phyloP scores from a whole-genome alignment of 2,888 invertebrate species.

The Campaea margaritaria region DNA sequence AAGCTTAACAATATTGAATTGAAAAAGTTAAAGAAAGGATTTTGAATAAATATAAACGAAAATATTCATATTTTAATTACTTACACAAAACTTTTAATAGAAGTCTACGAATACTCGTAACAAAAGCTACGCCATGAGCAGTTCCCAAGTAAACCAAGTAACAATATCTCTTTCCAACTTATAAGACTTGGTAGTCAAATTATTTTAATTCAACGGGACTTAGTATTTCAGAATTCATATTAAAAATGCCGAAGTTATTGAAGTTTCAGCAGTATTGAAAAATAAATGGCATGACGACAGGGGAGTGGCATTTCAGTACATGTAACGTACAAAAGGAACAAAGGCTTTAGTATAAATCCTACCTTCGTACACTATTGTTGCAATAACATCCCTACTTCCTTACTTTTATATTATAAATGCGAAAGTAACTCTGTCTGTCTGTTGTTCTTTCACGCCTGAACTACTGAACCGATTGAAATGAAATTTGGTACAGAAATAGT shows the following conservation, averaged over 20 bases:
- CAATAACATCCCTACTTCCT: too few species aligned
- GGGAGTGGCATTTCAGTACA: neutral
- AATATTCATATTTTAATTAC: neutral
- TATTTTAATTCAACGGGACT: neutral
- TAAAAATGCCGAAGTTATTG: neutral
- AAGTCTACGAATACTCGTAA: neutral
- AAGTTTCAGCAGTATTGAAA: constrained; percentile 1
- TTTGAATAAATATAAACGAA: neutral
- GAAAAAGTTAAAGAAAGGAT: neutral
- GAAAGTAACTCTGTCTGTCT: too few species aligned
- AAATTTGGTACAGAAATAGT: too few species aligned
- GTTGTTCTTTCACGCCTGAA: too few species aligned
- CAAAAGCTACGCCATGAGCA: neutral
- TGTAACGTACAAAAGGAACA: neutral
- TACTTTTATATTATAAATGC: too few species aligned
- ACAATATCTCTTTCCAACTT: neutral
- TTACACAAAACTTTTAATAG: constrained; percentile 3
- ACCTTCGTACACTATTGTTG: too few species aligned
- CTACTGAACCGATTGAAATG: too few species aligned
- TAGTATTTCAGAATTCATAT: constrained; percentile 4
- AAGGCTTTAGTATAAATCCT: too few species aligned
- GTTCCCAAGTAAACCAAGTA: neutral
- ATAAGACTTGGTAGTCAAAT: neutral
- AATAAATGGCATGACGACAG: neutral
- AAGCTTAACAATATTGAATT: too few species aligned